A percentile compares a stretch with the other conserved stretches of the same genome.
Evolutionary conservation across 2,113 vertebrate genomes (phyloP).

Genomic region (Bothrops jararaca): DNA sequence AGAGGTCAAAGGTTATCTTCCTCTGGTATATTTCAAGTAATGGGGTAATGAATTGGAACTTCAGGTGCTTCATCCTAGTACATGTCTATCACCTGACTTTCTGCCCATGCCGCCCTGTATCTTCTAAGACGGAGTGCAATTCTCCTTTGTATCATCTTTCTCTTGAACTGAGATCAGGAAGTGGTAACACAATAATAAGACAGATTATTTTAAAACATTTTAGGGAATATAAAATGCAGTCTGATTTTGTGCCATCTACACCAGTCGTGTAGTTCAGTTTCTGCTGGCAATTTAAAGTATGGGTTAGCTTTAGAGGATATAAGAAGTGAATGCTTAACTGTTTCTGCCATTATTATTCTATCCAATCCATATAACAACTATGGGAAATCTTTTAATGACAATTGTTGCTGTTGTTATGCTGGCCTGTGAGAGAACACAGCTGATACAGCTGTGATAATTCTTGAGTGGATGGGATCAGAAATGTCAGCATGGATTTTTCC

Average conservation of each 20-base stretch:
- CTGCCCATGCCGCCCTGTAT: neutral
- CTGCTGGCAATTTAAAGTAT: neutral
- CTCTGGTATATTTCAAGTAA: neutral
- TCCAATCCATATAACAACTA: neutral
- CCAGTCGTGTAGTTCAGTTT: neutral
- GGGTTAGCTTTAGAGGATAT: neutral
- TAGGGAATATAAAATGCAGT: neutral
- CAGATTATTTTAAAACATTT: neutral
- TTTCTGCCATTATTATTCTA: neutral
- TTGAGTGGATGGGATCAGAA: neutral
- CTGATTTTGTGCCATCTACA: neutral
- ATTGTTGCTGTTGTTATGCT: neutral
- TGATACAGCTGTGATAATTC: neutral
- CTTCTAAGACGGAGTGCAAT: neutral
- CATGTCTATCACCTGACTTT: neutral
- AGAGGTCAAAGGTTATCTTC: neutral
- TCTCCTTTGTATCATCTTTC: neutral
- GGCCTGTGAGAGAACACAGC: neutral
- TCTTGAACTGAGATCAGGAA: neutral
- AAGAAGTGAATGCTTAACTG: neutral
- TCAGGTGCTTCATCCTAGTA: neutral
- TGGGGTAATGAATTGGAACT: no score
- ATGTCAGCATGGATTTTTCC: neutral
- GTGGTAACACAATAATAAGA: neutral
- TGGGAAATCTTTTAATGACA: neutral